Evolutionary conservation across 2,797 vertebrate genomes (phyloP).

Genomic region (Nothura maculosa): DNA sequence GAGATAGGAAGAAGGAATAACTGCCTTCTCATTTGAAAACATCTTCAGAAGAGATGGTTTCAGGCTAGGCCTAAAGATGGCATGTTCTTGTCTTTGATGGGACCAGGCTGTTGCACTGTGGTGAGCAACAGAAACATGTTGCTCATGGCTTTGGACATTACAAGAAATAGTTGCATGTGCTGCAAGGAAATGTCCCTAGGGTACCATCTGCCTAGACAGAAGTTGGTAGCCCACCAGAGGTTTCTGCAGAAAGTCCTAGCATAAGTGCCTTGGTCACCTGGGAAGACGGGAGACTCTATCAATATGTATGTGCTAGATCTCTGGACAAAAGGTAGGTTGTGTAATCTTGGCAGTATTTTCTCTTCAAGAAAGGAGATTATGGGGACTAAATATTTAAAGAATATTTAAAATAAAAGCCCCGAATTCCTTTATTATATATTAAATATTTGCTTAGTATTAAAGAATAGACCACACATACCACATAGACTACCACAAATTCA

Average conservation of each 20-base stretch:
- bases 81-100: neutral
- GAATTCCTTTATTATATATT: neutral
- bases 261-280: neutral
- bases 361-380: neutral
- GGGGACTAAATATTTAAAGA: neutral
- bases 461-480: neutral
- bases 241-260: neutral
- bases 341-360: neutral
- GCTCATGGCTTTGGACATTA: neutral
- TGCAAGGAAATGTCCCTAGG: neutral
- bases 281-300: neutral
- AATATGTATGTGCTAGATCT: too few species aligned
- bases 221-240: neutral
- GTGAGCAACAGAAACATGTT: neutral
- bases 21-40: neutral
- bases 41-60: accelerated
- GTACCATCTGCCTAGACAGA: neutral
- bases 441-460: neutral
- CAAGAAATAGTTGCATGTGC: too few species aligned
- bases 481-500: neutral
- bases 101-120: neutral
- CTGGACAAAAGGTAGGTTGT: neutral
- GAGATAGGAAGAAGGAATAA: neutral
- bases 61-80: neutral
- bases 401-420: neutral